These are phyloP conservation scores for Kryptolebias marmoratus DNA, from an alignment of 2,113 vertebrate species.

Conservation along the genomic window DNA sequence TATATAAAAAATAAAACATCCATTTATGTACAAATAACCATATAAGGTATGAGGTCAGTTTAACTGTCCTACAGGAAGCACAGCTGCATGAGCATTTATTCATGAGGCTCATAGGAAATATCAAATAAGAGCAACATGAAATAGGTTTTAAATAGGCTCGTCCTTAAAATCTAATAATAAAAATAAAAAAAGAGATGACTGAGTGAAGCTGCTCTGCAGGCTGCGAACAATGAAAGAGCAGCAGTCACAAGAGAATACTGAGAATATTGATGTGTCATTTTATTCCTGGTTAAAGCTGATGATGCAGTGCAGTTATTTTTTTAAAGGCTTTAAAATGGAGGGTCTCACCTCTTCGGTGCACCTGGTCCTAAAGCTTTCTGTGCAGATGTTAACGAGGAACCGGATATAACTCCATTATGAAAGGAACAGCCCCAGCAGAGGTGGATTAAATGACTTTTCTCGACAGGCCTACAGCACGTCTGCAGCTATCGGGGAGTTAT, in stretches of 20 bases:
- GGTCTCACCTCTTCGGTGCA: too few species aligned
- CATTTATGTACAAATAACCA: too few species aligned
- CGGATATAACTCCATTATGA: neutral
- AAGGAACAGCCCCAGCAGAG: slow-evolving; percentile 6
- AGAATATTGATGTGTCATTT: too few species aligned
- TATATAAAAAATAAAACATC: too few species aligned
- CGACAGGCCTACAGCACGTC: neutral
- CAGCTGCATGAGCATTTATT: neutral
- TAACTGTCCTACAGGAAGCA: slow-evolving; percentile 2
- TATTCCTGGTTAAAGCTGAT: too few species aligned
- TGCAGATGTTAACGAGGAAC: too few species aligned
- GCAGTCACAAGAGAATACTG: neutral
- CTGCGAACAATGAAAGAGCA: neutral
- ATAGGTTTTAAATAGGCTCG: neutral
- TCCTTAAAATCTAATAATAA: slow-evolving; percentile 1
- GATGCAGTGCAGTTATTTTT: too few species aligned
- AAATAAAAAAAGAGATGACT: neutral
- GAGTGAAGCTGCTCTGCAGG: too few species aligned
- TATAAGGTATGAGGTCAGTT: neutral
- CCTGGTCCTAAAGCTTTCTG: too few species aligned
- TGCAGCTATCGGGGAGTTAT: slow-evolving; percentile 13
- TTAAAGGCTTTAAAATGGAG: too few species aligned
- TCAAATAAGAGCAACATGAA: neutral
- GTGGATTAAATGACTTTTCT: neutral
- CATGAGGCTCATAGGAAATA: neutral